phyloP scores from a whole-genome alignment of 2,888 invertebrate genomes.

The Diarsia dahlii region DNA sequence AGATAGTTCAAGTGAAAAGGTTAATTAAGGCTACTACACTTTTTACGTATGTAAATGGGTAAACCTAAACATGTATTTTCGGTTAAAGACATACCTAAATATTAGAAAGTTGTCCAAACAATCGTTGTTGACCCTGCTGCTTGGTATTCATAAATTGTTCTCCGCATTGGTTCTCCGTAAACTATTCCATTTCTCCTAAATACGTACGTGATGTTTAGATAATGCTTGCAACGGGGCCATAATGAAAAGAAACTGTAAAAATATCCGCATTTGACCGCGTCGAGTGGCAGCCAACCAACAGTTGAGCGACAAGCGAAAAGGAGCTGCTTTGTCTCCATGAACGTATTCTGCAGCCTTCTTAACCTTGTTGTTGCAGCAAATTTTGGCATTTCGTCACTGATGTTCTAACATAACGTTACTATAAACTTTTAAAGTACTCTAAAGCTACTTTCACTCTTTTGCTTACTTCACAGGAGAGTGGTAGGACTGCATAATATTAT shows the following conservation, averaged over 20 bases:
- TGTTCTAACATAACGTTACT: no score
- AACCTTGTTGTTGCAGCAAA: background rate
- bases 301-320: background rate
- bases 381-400: background rate
- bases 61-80: slow-evolving; percentile 18
- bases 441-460: no score
- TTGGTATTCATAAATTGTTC: slow-evolving; percentile 55
- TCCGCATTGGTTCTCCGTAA: slow-evolving; percentile 44
- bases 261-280: background rate
- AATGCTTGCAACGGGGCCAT: slow-evolving; percentile 2
- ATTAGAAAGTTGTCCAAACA: slow-evolving; percentile 58
- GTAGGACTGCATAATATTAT: no score
- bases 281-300: background rate
- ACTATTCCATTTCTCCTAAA: slow-evolving; percentile 32
- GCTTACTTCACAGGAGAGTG: no score
- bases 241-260: background rate
- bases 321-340: background rate
- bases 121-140: slow-evolving; percentile 7
- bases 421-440: no score
- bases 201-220: slow-evolving; percentile 50
- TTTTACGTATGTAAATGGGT: slow-evolving; percentile 36
- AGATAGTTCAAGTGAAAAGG: background rate
- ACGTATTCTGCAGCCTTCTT: background rate
- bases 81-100: slow-evolving; percentile 39
- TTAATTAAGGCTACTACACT: no score